phyloP scores from a whole-genome alignment of 1,140 invertebrate genomes.

The Rhysida immarginata region DNA sequence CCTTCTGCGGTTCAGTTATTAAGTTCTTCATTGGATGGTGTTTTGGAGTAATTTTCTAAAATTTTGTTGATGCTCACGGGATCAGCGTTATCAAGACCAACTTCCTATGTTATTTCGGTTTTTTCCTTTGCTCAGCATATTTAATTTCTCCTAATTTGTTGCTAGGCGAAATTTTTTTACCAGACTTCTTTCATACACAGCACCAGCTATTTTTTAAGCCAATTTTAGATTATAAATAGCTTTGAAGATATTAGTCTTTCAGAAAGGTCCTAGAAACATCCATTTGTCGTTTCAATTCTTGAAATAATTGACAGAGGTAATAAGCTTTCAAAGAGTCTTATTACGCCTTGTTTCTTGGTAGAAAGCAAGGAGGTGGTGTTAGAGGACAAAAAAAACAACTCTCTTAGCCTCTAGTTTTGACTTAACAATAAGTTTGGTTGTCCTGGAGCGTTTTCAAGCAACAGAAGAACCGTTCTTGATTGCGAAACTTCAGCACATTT shows the following conservation, averaged over 20 bases:
- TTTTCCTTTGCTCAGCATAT: background rate
- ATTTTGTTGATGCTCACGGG: background rate
- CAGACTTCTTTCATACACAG: background rate
- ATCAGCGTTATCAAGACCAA: background rate
- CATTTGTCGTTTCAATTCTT: too few relatives aligned
- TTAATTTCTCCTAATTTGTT: background rate
- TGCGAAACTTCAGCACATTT: too few relatives aligned
- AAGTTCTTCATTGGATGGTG: background rate
- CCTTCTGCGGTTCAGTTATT: background rate
- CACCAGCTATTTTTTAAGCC: background rate
- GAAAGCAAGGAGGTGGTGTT: too few relatives aligned
- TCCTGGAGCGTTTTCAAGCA: too few relatives aligned
- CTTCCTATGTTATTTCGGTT: background rate
- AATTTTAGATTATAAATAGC: background rate
- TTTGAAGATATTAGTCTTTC: background rate
- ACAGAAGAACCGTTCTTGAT: too few relatives aligned
- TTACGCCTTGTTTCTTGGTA: too few relatives aligned
- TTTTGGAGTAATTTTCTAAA: background rate
- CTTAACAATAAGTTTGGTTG: too few relatives aligned
- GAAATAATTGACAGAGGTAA: too few relatives aligned
- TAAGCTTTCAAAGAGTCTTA: too few relatives aligned
- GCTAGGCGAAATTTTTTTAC: background rate
- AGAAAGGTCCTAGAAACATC: too few relatives aligned
- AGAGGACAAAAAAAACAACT: too few relatives aligned
- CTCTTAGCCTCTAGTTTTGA: too few relatives aligned